A percentile compares a stretch with the other conserved stretches of the same genome.
Evolutionary conservation across 2,797 vertebrate genomes (phyloP).

Genomic region (Orestias chungarensis): DNA sequence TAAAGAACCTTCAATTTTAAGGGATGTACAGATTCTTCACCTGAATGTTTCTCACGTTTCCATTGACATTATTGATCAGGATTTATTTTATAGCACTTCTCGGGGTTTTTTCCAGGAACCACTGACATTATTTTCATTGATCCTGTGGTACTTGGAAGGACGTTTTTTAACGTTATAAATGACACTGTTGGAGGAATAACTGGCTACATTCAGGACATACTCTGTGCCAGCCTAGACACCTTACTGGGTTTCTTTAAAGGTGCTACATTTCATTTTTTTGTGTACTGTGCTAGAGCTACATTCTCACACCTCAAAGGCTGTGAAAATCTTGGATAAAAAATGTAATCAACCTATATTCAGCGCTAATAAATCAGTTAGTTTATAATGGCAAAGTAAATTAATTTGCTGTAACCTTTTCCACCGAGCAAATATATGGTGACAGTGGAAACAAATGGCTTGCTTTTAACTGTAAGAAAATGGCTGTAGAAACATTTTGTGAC

Average conservation of each 20-base stretch:
- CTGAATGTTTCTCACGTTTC: neutral
- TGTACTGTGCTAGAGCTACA: neutral
- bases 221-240: conserved; percentile 52
- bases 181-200: conserved; percentile 40
- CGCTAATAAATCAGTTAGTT: neutral
- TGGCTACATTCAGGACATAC: conserved; percentile 36
- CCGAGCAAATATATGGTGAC: neutral
- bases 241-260: conserved; percentile 62
- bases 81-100: neutral
- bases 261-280: conserved; percentile 17
- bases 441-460: neutral
- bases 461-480: neutral
- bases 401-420: neutral
- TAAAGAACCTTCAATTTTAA: neutral
- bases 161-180: conserved; percentile 42
- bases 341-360: neutral
- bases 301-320: neutral
- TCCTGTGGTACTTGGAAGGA: conserved; percentile 61
- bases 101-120: conserved; percentile 51
- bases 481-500: neutral
- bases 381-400: neutral
- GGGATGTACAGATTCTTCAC: neutral
- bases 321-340: neutral
- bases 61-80: neutral
- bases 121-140: conserved; percentile 63